Evolutionary conservation across 2,113 vertebrate genomes (phyloP).

Genomic region (Chamaea fasciata): DNA sequence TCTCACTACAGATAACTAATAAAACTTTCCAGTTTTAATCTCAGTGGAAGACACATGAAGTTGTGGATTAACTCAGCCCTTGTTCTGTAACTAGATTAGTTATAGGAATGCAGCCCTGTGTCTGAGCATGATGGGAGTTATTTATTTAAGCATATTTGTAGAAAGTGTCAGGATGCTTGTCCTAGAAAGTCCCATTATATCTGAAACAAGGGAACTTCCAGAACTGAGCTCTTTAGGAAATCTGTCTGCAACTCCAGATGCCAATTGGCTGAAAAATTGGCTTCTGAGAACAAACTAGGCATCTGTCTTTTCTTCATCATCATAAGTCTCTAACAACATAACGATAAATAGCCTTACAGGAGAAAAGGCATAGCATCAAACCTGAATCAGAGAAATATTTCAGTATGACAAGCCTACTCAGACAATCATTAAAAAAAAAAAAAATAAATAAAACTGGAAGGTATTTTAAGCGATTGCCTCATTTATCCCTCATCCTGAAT

Average conservation of each 20-base stretch:
- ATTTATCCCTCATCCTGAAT: not conserved
- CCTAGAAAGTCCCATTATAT: not conserved
- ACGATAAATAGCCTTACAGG: not conserved
- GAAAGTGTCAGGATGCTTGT: not conserved
- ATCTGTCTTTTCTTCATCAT: slow-evolving; percentile 20
- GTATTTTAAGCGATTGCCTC: not conserved
- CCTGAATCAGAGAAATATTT: slow-evolving; percentile 21
- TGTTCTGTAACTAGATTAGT: not conserved
- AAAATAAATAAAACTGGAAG: not conserved
- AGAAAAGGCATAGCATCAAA: not conserved
- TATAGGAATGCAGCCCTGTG: not conserved
- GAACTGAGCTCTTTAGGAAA: not conserved
- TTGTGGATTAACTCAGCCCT: not conserved
- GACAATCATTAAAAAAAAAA: not conserved
- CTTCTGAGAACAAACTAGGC: not conserved
- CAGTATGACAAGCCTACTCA: not conserved
- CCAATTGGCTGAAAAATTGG: not conserved
- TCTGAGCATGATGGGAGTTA: not conserved
- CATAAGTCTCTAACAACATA: not conserved
- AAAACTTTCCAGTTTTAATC: not conserved
- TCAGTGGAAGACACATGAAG: not conserved
- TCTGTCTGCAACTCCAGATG: not conserved
- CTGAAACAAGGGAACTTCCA: not conserved
- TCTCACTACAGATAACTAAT: not conserved
- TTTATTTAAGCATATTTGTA: not conserved